phyloP scores from a whole-genome alignment of 2,113 vertebrate genomes.

The Ginglymostoma cirratum region DNA sequence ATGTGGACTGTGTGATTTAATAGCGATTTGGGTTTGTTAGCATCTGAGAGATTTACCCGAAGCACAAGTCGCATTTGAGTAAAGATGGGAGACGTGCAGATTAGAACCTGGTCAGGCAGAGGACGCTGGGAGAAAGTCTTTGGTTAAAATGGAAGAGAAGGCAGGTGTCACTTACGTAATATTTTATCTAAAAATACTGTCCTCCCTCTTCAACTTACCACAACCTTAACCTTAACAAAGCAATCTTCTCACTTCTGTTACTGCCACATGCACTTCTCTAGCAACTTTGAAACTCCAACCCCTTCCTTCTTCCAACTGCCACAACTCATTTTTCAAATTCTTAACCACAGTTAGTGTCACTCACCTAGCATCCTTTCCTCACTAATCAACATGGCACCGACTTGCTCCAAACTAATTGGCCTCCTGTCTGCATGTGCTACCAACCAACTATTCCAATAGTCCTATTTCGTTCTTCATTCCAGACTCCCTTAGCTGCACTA shows the following conservation, averaged over 20 bases:
- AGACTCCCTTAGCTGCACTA: not conserved
- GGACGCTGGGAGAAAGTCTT: not conserved
- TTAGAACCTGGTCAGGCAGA: not conserved
- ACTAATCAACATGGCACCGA: not conserved
- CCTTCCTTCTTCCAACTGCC: not conserved
- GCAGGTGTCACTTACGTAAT: not conserved
- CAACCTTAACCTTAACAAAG: not conserved
- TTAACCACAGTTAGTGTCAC: not conserved
- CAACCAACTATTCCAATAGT: not conserved
- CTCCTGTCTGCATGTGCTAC: not conserved
- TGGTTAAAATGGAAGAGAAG: not conserved
- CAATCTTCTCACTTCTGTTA: not conserved
- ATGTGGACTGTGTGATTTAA: not conserved
- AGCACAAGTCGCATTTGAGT: not conserved
- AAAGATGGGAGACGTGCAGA: not conserved
- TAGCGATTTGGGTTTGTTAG: not conserved
- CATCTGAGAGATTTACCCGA: not conserved
- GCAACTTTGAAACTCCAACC: not conserved
- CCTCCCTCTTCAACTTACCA: not conserved
- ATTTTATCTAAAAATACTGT: not conserved
- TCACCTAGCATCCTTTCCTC: not conserved
- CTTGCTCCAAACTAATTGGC: not conserved
- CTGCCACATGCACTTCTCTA: not conserved
- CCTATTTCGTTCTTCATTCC: not conserved
- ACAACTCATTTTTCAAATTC: not conserved